Evolutionary conservation across 2,888 invertebrate genomes (phyloP), one percentile per base, ranked within the genome.

Genomic region (Lamellibrachia columna): DNA sequence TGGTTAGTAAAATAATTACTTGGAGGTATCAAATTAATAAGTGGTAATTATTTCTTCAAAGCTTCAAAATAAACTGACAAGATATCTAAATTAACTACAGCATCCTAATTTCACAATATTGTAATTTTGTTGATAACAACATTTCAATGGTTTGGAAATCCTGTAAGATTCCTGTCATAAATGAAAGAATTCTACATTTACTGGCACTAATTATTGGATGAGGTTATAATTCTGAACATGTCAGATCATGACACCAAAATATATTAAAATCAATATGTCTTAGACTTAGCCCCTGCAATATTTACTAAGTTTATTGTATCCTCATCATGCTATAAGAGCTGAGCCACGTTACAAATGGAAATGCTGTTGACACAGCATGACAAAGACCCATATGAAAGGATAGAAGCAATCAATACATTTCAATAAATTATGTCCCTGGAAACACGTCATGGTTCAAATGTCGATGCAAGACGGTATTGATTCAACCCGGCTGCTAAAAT

Each of bases 371-470:
- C 75, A 75, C 75, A 15, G 22, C 22, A 15, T 75, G 6, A 75
- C 75, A 75, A 75, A 75, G 75, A 75, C 75, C 75, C 75, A 75
- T 2, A 75, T 75, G 75, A 75, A 75, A 75, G 15, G 75, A 75
- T 75, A 75, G 75, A 75, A 75, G 22, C 75, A 22, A 75, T 75
- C 75, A 75, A 75, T 75, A 75, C 75, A 75, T 75, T 75, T 75
- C 75, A 75, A 75, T 75, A 75, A 75, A 75, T 58, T 75, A 75
- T 75, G n/a, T 75, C 75, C 75, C 15, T 75, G 75, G 75, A 75
- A 75, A 75, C 75, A 75, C 75, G n/a, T 75, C 22, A 75, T 75
- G 2, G 75, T 75, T 75, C 75, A 75, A 75, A 75, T 15, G 75
- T 22, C 7, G 55, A 9, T 9, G 55, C 9, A 40, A 75, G 75